Evolutionary conservation across 1,140 invertebrate species (phyloP), one percentile per base, ranked within the genome.

Genomic region (Drosophila tani): DNA sequence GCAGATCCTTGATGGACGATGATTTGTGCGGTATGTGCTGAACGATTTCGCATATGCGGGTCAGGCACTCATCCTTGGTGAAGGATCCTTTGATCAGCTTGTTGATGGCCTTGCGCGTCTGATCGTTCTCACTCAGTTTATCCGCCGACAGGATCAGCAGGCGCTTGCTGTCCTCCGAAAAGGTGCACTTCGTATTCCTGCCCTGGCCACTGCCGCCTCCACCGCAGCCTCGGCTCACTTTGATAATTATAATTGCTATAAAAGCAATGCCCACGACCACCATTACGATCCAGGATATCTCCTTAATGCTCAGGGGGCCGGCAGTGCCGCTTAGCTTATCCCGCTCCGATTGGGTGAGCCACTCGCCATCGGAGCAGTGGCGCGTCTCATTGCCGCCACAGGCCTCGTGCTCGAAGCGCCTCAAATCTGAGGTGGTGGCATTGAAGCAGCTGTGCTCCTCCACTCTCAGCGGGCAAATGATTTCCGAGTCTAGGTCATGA

Each of bases 401-500:
- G 0, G 88, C 91, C 49, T 91, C 92, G 40, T 90, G 67, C 19
- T 49, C 63, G 17, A 78, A 93, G 0, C 73, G 69, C 0, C 77
- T 65, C 5, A 75, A 27, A 71, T 92, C 77, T 8, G 91, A 75
- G 4, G 27, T 41, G 24, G 45, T 80, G 17, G 71, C 67, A 57
- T 92, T 93, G n/a, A 93, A 91, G 51, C 92, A 93, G 5, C 14
- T 29, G 0, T 7, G 29, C 50, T 91, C 46, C 3, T 65, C 15
- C 7, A 46, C 17, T 5, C 21, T 40, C 1, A 93, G 40, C 0
- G 53, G 50, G 27, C 92, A 93, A 43, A 92, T 77, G 5, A 81
- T 66, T 21, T 92, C 85, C n/a, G 92, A 79, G 12, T 80, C 71
- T 21, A 92, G 41, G 50, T 93, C 91, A 15, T 81, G 79, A 15